These are phyloP conservation scores for Pycnonotus jocosus DNA, from an alignment of 2,113 vertebrate species.

Conservation along the genomic window DNA sequence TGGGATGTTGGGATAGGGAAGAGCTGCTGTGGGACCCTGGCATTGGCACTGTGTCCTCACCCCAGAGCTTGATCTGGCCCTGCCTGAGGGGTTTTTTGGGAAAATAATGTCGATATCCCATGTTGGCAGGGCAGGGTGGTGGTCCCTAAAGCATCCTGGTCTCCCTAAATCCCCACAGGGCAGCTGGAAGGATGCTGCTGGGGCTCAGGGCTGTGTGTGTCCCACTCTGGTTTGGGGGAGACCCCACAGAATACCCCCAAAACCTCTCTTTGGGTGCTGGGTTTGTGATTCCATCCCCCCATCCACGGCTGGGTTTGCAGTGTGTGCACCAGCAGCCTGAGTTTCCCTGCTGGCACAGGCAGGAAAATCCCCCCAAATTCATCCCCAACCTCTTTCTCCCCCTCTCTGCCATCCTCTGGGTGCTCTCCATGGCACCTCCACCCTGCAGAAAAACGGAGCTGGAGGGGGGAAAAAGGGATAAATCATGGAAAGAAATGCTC, in stretches of 20 bases:
- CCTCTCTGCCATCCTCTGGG: neutral
- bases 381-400: neutral
- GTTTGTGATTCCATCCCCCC: neutral
- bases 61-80: neutral
- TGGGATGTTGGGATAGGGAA: slow-evolving; percentile 50
- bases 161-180: neutral
- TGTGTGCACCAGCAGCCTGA: neutral
- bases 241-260: neutral
- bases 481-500: rapidly evolving
- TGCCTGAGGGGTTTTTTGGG: neutral
- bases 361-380: neutral
- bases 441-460: neutral
- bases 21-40: neutral
- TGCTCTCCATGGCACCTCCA: neutral
- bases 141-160: neutral
- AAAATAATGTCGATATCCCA: neutral
- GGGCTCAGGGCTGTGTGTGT: neutral
- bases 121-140: neutral
- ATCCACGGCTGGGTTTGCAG: rapidly evolving
- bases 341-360: neutral
- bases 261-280: neutral
- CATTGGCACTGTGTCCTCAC: neutral
- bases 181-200: neutral
- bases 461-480: neutral
- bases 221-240: neutral